A percentile compares a stretch with the other conserved stretches of the same genome.
Evolutionary conservation across 1,140 invertebrate species (phyloP).

Genomic region (Ceratina japonica): DNA sequence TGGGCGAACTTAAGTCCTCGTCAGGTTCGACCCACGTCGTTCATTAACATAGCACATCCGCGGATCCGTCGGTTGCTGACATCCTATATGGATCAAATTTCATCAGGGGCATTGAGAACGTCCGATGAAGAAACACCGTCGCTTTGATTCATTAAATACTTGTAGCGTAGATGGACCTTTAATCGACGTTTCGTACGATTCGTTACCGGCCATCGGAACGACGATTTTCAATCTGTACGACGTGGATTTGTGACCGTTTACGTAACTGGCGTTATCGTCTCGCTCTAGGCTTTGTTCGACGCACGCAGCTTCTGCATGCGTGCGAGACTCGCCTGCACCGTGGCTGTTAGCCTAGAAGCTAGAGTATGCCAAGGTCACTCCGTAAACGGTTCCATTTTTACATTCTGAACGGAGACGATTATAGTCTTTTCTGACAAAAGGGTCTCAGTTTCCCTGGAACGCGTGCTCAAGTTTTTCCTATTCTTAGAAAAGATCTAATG

Average conservation of each 20-base stretch:
- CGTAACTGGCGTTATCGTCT: conserved; percentile 56
- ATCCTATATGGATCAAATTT: conserved; percentile 30
- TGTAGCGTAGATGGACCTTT: too few relatives aligned
- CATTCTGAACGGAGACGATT: neutral
- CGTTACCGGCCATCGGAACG: conserved; percentile 18
- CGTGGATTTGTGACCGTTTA: conserved; percentile 53
- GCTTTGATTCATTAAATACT: too few relatives aligned
- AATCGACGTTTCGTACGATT: neutral
- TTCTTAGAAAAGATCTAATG: too few relatives aligned
- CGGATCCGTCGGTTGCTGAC: conserved; percentile 12
- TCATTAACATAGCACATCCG: conserved; percentile 37
- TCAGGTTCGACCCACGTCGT: conserved; percentile 54
- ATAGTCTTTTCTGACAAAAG: conserved; percentile 12
- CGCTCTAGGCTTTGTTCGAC: conserved; percentile 22
- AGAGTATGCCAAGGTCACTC: conserved; percentile 60
- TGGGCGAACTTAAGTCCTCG: conserved; percentile 55
- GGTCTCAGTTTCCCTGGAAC: neutral
- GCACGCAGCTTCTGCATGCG: neutral
- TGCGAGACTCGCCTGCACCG: conserved; percentile 19
- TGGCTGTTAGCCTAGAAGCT: conserved; percentile 49
- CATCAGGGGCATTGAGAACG: too few relatives aligned
- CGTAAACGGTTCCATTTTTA: conserved; percentile 40
- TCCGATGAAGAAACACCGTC: too few relatives aligned
- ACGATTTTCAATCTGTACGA: conserved; percentile 7
- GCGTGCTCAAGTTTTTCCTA: neutral